Evolutionary conservation across 2,888 invertebrate species (phyloP).

Genomic region (Tetropium fuscum): DNA sequence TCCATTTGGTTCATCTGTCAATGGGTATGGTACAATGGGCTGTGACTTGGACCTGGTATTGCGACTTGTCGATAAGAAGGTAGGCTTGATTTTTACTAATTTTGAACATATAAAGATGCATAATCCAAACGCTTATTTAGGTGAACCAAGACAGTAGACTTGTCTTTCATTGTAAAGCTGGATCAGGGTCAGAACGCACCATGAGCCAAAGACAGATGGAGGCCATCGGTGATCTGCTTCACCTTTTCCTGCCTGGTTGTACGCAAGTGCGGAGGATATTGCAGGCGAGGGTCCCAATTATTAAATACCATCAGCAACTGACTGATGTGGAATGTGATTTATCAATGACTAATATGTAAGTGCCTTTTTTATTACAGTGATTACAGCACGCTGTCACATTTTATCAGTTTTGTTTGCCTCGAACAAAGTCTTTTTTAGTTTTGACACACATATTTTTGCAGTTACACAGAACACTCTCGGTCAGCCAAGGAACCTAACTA

Average conservation of each 20-base stretch:
- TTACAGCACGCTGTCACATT: too few species aligned
- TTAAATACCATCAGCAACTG: conserved; percentile 84
- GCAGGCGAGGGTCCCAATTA: conserved; percentile 89
- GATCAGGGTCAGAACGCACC: conserved; percentile 70
- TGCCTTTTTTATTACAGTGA: conserved; percentile 50
- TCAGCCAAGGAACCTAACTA: too few species aligned
- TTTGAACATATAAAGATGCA: neutral
- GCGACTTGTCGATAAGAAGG: conserved; percentile 61
- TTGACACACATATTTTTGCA: too few species aligned
- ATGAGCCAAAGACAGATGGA: conserved; percentile 81
- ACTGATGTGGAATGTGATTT: conserved; percentile 87
- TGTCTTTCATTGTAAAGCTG: conserved; percentile 74
- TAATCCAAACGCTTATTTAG: conserved; percentile 47
- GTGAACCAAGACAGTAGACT: conserved; percentile 64
- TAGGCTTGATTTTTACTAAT: conserved; percentile 30
- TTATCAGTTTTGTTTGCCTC: too few species aligned
- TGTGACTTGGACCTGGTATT: conserved; percentile 86
- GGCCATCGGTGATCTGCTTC: conserved; percentile 77
- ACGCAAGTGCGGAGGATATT: conserved; percentile 78
- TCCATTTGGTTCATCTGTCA: conserved; percentile 93
- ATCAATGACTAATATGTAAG: conserved; percentile 85
- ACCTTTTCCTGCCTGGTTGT: conserved; percentile 81
- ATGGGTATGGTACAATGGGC: conserved; percentile 86
- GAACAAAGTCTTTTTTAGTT: too few species aligned
- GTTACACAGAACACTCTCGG: too few species aligned